A percentile compares a stretch with the other conserved stretches of the same genome.
phyloP scores from a whole-genome alignment of 2,797 vertebrate species.

The Acrocephalus scirpaceus region DNA sequence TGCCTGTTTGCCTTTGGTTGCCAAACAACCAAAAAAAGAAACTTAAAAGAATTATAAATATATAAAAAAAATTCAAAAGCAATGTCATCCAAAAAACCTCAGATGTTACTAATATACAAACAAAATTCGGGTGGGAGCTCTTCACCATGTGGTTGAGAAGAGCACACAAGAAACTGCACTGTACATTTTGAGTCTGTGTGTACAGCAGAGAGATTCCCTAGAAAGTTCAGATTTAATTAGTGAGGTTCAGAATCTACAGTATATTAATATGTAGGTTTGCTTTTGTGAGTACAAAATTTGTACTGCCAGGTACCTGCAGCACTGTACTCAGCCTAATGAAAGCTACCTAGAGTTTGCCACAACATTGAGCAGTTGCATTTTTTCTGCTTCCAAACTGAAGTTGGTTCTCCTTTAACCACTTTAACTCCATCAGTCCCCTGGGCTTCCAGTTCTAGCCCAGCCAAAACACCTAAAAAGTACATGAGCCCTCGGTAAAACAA shows the following conservation, averaged over 20 bases:
- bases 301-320: not conserved
- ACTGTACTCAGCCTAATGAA: not conserved
- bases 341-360: not conserved
- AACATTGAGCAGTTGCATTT: not conserved
- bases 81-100: rapidly evolving
- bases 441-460: not conserved
- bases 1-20: not conserved
- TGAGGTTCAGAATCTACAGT: not conserved
- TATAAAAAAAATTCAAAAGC: not conserved
- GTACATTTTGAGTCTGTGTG: not conserved
- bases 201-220: not conserved
- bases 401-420: not conserved
- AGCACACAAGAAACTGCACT: not conserved
- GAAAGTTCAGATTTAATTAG: not conserved
- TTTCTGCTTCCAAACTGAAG: not conserved
- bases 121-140: not conserved
- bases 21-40: not conserved
- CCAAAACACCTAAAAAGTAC: not conserved
- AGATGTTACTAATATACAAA: not conserved
- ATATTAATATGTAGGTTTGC: not conserved
- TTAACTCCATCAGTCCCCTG: not conserved
- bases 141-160: not conserved
- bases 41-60: not conserved
- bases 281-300: not conserved
- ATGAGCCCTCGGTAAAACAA: not conserved